Base-by-base conservation (phyloP, 2,797 vertebrate genomes). In the Mastacembelus armatus region DNA sequence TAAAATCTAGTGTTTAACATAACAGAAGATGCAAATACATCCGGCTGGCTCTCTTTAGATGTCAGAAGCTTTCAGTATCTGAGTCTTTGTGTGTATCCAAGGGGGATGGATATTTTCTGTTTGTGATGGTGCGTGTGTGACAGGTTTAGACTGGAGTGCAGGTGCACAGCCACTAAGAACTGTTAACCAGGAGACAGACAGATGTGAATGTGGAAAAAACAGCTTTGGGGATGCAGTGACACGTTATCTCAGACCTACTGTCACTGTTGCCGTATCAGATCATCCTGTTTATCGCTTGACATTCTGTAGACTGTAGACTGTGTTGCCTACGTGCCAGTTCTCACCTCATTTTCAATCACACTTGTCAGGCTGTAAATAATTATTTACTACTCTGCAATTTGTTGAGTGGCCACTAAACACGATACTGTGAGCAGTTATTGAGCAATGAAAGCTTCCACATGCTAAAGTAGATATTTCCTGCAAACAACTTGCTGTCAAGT, bases 311-410 rank as follows among this genome's bases (percentile, higher is more conserved):
- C n/a, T n/a, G n/a, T n/a, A n/a, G n/a, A n/a, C 14, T 21, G n/a
- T 58, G 49, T 57, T 45, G 14, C 27, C 1, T 26, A 27, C 35
- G 63, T 10, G 29, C 19, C 35, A 32, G 14, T 54, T 26, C 22
- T 51, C 18, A 45, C 19, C 21, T 35, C 29, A 33, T 12, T 27
- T 4, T 43, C 24, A 51, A 26, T 66, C 47, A 10, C 35, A 19
- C 6, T 27, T 21, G 0, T 50, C 15, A 19, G 33, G 35, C 35
- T 45, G 29, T 68, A 66, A 74, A 75, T 75, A 11, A 59, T 80
- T 0, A 72, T 83, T 84, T 52, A 75, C 47, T 22, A 32, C 60
- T 43, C 7, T 66, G 61, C 60, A 77, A 49, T 85, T 54, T 74
- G 63, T 62, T 64, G 66, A 84, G 74, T 78, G 63, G 48, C 32